Conservation (phyloP, 2,113 vertebrate species). For the Hippocampus mohnikei region DNA sequence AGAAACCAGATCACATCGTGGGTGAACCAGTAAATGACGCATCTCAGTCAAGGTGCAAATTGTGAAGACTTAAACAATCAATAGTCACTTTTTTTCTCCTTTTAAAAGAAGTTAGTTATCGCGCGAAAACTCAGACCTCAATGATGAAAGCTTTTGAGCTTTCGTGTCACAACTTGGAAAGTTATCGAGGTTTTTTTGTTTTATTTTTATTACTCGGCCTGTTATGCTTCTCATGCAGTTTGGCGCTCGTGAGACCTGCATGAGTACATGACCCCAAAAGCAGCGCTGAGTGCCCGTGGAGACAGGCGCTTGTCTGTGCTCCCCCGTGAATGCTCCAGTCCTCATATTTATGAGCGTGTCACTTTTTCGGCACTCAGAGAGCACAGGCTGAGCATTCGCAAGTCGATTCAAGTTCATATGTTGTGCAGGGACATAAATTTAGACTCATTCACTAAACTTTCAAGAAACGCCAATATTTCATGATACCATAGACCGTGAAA, state of each 20-base stretch:
- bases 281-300: neutral
- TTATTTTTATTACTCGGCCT: neutral
- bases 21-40: neutral
- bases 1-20: neutral
- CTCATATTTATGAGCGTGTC: neutral
- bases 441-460: neutral
- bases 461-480: neutral
- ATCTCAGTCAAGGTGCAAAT: neutral
- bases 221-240: neutral
- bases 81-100: too few relatives aligned
- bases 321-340: neutral
- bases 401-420: neutral
- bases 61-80: neutral
- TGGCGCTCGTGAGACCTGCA: neutral
- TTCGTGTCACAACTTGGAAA: neutral
- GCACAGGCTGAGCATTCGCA: neutral
- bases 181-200: neutral
- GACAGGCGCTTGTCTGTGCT: neutral
- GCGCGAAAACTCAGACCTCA: neutral
- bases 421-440: neutral
- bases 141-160: neutral
- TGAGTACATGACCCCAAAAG: neutral
- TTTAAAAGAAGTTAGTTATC: neutral
- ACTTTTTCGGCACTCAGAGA: neutral
- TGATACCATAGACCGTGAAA: too few relatives aligned